Base-by-base conservation (phyloP, 2,113 vertebrate genomes). In the Tichodroma muraria region DNA sequence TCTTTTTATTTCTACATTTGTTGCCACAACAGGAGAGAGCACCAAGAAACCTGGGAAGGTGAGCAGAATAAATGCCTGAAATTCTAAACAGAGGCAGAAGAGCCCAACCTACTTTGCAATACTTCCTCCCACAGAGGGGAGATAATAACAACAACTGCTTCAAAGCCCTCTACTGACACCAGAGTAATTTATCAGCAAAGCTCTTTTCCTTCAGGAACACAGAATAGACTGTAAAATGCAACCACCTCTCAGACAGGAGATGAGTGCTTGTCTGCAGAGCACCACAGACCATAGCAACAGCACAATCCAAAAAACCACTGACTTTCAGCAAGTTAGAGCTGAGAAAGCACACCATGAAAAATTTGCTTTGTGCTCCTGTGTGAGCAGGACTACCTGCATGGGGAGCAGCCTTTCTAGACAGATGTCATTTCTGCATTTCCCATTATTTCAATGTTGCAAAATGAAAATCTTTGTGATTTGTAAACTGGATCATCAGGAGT, bases 81-180 rank as follows among this genome's bases (percentile, higher is more conserved):
- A 80, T 73, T 33, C 54, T 42, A 77, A 93, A 73, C 22, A 69
- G 49, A 40, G 45, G 45, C 9, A 10, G 53, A 53, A 49, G 66
- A 87, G n/a, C n/a, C 28, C 87, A 93, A 35, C 31, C 35, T 56
- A 22, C 60, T 72, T 71, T 13, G 13, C 27, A 28, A 9, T 22
- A 33, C 38, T 56, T 81, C 69, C 73, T 87, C 56, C 69, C 73
- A 64, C 4, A 68, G 73, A 60, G 11, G 15, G 25, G 35, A 56
- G 27, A 71, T 59, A 80, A 85, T 6, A 49, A 50, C 63, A 89
- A 27, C 25, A 18, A 0, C 1, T 0, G 0, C 73, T 57, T 50
- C 53, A 71, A 78, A 92, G 56, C 77, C 33, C 56, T 92, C 80
- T 80, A 82, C 87, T 94, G 87, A 95, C 17, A 40, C 70, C 69